Percentiles rank a stretch among this genome's conserved stretches.
Evolutionary conservation across 2,797 vertebrate genomes (phyloP).

Genomic region (Calcarius lapponicus): DNA sequence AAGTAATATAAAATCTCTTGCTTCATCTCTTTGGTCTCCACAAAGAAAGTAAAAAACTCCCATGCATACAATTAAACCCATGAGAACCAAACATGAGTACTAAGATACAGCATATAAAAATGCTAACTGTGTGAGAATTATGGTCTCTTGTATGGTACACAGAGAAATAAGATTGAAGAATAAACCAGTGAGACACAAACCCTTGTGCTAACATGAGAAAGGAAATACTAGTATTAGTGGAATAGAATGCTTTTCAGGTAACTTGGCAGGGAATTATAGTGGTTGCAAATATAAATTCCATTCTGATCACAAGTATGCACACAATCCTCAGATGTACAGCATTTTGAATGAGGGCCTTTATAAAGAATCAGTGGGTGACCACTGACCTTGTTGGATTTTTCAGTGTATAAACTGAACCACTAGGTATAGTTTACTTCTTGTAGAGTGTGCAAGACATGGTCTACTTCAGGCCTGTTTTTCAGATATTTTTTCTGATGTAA

Average conservation of each 20-base stretch:
- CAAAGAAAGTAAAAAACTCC: not conserved
- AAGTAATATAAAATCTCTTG: conserved; percentile 37
- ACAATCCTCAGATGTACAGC: not conserved
- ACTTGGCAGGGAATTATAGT: not conserved
- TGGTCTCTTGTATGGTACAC: not conserved
- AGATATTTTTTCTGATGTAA: not conserved
- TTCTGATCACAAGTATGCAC: not conserved
- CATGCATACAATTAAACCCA: not conserved
- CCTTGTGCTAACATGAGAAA: not conserved
- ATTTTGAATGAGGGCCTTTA: not conserved
- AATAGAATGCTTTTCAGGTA: conserved; percentile 2
- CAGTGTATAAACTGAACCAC: not conserved
- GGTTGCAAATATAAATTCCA: not conserved
- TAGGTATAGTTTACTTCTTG: not conserved
- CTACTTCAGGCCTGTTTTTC: not conserved
- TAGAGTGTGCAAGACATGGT: not conserved
- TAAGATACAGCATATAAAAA: not conserved
- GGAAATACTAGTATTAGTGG: not conserved
- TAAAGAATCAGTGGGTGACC: conserved; percentile 3
- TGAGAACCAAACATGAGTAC: not conserved
- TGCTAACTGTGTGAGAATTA: not conserved
- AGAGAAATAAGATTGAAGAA: not conserved
- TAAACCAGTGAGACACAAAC: not conserved
- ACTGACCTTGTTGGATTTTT: not conserved
- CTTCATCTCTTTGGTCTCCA: not conserved